phyloP scores from a whole-genome alignment of 37 sponge, comb jelly and placozoan species.

The Hormiphora californensis region DNA sequence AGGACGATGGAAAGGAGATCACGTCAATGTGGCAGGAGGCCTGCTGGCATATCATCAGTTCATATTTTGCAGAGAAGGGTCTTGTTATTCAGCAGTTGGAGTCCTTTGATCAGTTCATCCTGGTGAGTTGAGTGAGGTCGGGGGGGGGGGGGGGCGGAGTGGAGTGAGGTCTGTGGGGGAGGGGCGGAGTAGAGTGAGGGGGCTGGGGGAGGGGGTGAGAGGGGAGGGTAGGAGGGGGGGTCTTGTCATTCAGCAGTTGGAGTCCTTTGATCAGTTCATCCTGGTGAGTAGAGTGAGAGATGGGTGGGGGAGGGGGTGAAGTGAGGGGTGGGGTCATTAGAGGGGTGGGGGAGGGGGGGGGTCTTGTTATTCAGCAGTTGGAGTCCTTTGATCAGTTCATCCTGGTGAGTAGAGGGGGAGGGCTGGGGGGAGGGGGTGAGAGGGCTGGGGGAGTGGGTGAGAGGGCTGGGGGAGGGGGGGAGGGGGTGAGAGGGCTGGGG shows the following conservation, averaged over 20 bases:
- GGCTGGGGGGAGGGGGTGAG: too few species aligned
- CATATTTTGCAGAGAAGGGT: conserved; percentile 99
- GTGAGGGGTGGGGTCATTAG: too few species aligned
- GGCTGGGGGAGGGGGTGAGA: too few species aligned
- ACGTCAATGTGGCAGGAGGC: conserved; percentile 99
- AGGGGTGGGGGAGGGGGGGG: too few species aligned
- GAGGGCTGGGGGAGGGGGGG: too few species aligned
- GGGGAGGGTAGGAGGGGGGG: too few species aligned
- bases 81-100: conserved; percentile 97
- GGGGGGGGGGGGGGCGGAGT: too few species aligned
- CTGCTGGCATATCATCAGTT: conserved; percentile 98
- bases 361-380: conserved; percentile 94
- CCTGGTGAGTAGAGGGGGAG: conserved; percentile 9
- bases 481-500: too few species aligned
- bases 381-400: conserved; percentile 99
- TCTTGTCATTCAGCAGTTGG: conserved; percentile 94
- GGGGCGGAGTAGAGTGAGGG: too few species aligned
- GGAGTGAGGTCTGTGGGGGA: too few species aligned
- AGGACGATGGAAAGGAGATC: conserved; percentile 89
- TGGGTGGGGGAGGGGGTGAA: too few species aligned
- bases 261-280: conserved; percentile 99
- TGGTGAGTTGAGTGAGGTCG: neutral
- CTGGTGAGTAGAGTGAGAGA: conserved; percentile 12
- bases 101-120: conserved; percentile 99
- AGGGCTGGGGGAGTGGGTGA: too few species aligned